Conservation (phyloP, 1,140 invertebrate genomes). For the Anastrepha ludens region DNA sequence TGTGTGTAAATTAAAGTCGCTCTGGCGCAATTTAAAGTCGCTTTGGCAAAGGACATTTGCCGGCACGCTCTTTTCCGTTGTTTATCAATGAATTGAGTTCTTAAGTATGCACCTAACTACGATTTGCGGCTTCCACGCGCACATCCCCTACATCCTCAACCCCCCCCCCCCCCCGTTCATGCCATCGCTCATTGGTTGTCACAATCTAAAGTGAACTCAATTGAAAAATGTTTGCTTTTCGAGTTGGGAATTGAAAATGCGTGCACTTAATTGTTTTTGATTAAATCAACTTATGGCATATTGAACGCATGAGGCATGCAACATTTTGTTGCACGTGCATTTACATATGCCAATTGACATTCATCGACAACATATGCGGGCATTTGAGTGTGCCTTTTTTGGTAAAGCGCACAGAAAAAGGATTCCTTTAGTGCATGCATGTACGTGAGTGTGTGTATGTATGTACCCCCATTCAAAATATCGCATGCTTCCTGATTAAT, state of each 20-base stretch:
- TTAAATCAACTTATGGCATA: slow-evolving; percentile 51
- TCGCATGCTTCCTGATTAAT: not conserved
- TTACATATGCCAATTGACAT: slow-evolving; percentile 39
- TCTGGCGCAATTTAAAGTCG: not conserved
- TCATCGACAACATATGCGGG: slow-evolving; percentile 7
- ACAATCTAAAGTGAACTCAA: slow-evolving; percentile 49
- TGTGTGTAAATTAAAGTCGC: not conserved
- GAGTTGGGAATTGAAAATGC: slow-evolving; percentile 39
- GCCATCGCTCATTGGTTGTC: not conserved
- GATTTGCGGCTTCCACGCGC: not conserved
- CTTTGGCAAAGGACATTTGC: not conserved
- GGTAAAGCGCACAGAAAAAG: not conserved
- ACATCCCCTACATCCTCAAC: not conserved
- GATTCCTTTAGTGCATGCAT: not conserved
- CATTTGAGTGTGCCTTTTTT: not conserved
- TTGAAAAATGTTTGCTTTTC: slow-evolving; percentile 36
- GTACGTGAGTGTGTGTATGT: not conserved
- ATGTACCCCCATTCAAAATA: slow-evolving; percentile 3
- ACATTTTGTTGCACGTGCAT: slow-evolving; percentile 49
- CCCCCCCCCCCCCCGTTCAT: not conserved
- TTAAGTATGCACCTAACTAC: not conserved
- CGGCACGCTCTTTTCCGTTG: not conserved
- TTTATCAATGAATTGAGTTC: not conserved
- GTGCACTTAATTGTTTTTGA: slow-evolving; percentile 51
- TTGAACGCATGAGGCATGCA: slow-evolving; percentile 46